Percentiles rank a stretch among this genome's conserved stretches.
Conservation (phyloP, 1,140 invertebrate genomes). For the Apis dorsata region DNA sequence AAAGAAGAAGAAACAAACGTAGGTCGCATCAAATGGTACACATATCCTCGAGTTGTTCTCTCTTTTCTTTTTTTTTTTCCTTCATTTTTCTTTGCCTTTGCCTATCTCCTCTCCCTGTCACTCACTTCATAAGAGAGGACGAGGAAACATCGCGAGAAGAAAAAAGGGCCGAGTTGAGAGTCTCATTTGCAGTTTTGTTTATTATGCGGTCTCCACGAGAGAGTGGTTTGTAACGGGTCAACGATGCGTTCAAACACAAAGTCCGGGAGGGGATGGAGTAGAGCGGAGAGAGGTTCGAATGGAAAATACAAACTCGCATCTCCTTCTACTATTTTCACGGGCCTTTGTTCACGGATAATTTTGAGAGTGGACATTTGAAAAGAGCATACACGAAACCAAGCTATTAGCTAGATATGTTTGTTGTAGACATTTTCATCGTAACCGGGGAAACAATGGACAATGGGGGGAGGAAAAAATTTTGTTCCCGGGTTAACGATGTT, state of each 20-base stretch:
- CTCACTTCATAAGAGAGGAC: background rate
- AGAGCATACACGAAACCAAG: slow-evolving; percentile 8
- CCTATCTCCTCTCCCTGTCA: background rate
- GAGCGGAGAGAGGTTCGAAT: slow-evolving; percentile 13
- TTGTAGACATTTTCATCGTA: background rate
- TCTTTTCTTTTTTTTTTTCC: no score
- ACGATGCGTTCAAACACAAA: slow-evolving; percentile 63
- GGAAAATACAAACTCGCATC: slow-evolving; percentile 47
- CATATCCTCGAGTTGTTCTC: background rate
- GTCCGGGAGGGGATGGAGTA: background rate
- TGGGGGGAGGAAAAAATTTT: background rate
- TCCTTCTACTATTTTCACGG: slow-evolving; percentile 40
- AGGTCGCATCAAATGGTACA: slow-evolving; percentile 41
- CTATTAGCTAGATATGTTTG: slow-evolving; percentile 26
- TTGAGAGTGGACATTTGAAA: slow-evolving; percentile 47
- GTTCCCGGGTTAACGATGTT: background rate
- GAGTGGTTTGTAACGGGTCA: slow-evolving; percentile 60
- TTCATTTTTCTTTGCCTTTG: background rate
- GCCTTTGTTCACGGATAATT: slow-evolving; percentile 56
- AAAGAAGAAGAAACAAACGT: slow-evolving; percentile 4
- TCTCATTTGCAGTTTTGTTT: slow-evolving; percentile 68
- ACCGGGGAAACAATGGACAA: background rate
- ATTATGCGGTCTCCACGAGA: slow-evolving; percentile 53
- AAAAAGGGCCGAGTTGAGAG: slow-evolving; percentile 50
- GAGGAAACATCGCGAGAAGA: slow-evolving; percentile 46